phyloP scores from a whole-genome alignment of 2,113 vertebrate genomes.

The Bubo blakistoni region DNA sequence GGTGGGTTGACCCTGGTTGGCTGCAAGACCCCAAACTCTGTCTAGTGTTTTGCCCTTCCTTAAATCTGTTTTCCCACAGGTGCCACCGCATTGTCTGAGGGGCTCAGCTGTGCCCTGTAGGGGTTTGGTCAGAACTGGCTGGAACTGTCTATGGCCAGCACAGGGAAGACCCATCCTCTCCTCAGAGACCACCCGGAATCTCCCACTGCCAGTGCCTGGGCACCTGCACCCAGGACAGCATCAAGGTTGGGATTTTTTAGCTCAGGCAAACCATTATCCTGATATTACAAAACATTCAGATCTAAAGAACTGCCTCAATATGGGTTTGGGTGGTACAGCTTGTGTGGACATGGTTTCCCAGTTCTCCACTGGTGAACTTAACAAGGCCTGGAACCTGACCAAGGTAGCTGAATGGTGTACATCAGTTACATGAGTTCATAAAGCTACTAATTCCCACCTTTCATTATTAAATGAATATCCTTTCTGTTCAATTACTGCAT shows the following conservation, averaged over 20 bases:
- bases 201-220: fast-evolving
- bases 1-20: not conserved
- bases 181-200: not conserved
- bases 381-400: not conserved
- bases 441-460: not conserved
- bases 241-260: not conserved
- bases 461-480: not conserved
- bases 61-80: not conserved
- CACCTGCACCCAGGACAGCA: not conserved
- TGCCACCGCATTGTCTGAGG: fast-evolving
- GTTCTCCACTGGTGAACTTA: not conserved
- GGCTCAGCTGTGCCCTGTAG: fast-evolving
- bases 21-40: not conserved
- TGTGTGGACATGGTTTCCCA: not conserved
- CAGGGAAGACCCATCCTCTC: fast-evolving
- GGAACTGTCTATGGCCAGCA: fast-evolving
- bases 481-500: not conserved
- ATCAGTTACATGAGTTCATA: not conserved
- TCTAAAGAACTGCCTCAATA: not conserved
- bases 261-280: not conserved
- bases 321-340: fast-evolving
- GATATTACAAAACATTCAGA: not conserved
- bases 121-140: fast-evolving
- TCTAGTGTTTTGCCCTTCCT: not conserved
- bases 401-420: not conserved